Evolutionary conservation across 2,113 vertebrate species (phyloP), one percentile per base, ranked within the genome.

Genomic region (Catharus fuscescens): DNA sequence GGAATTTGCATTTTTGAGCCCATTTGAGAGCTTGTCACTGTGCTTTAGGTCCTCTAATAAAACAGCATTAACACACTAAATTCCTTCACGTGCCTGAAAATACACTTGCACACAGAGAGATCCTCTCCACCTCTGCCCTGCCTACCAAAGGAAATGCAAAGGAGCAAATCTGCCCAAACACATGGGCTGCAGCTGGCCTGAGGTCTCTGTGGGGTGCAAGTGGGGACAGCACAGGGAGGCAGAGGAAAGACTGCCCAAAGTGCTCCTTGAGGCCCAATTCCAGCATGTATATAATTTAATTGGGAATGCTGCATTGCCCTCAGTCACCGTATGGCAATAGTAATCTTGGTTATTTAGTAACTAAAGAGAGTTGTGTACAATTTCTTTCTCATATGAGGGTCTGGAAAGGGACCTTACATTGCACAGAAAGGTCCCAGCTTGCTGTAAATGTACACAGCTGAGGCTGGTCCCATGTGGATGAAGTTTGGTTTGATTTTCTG

Each of bases 181-280:
- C 29, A 5, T 38, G 65, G 69, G 21, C 44, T 79, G 23, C 65
- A 60, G 28, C 60, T 60, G 92, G 67, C 9, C 77, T 54, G 26
- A 47, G 19, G 9, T 62, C 21, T 77, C 36, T 36, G 34, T 6
- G 13, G 28, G 12, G 12, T 81, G 32, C 7, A 5, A 61, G 45
- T 6, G 4, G 26, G 18, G 42, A 6, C 44, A 90, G 47, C 0
- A 0, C 21, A 26, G 47, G 11, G 14, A 47, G 14, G 23, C n/a
- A 85, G 54, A 90, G 32, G 34, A 81, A 53, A 77, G 6, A 44
- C 16, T 90, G 34, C 56, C 72, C 67, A 52, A 48, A 92, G 20
- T 44, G 52, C 21, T 64, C 26, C 32, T 80, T 56, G 47, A 67
- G 56, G 47, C 29, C 47, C 50, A 83, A 47, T 74, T 93, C 60